Evolutionary conservation across 2,113 vertebrate species (phyloP), one percentile per base, ranked within the genome.

Genomic region (Tringa solitaria): DNA sequence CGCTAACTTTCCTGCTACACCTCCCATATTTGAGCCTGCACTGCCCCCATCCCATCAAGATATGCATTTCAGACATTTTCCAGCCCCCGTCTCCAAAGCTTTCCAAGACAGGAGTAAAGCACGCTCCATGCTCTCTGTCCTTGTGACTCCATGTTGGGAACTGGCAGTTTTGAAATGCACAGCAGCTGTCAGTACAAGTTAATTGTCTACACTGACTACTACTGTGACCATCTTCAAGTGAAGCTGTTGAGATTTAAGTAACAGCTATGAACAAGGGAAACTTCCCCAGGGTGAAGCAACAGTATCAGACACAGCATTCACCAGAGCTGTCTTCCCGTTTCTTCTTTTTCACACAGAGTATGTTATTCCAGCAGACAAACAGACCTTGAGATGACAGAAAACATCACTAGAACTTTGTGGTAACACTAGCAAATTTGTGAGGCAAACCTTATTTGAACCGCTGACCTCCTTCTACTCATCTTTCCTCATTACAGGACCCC

Each of bases 1-100:
- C 13, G 13, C 33, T 14, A 68, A 46, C 63, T n/a, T 54, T 39
- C 60, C 83, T 67, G 59, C 85, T 51, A 16, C 7, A 24, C 45
- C 41, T 80, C 76, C 76, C 14, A 3, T 41, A 41, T 39, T 43
- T 35, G 45, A 93, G 90, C 23, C 88, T 93, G 79, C 74, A 89
- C 59, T 89, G 78, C 79, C 76, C 90, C 83, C 45, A 95, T 45
- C 67, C 64, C 78, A 94, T 28, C 48, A 24, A 73, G 75, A 79
- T 22, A 26, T 14, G 19, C 60, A 93, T 41, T 87, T 91, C 84
- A 96, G 83, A 92, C 23, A 14, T 60, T 67, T 79, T 68, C n/a
- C 82, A 92, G 75, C 82, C 65, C 82, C 92, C 0, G 0, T 3
- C 81, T 57, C 48, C 64, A 51, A 67, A 77, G 80, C 8, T 45